These are phyloP conservation scores for Uropetala carovei DNA, from an alignment of 2,888 invertebrate species.

Conservation along the genomic window DNA sequence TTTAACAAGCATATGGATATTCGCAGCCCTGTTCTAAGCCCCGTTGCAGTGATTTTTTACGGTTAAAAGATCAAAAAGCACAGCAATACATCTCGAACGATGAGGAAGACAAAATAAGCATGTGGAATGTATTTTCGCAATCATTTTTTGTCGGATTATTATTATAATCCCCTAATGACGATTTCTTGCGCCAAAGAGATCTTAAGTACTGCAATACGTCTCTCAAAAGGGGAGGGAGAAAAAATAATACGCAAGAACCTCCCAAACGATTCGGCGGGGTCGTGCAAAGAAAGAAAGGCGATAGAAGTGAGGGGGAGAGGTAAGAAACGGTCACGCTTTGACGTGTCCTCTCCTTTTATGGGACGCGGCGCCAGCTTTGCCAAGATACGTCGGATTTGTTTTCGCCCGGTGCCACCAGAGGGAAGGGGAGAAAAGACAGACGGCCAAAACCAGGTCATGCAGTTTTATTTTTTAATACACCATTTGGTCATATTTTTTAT, in stretches of 20 bases:
- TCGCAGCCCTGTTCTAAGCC: too few species aligned
- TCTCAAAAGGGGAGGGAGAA: too few species aligned
- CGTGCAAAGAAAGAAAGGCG: not conserved
- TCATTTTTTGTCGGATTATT: too few species aligned
- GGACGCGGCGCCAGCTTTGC: not conserved
- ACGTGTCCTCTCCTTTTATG: not conserved
- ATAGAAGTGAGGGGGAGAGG: not conserved
- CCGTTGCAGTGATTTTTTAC: too few species aligned
- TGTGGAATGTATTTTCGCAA: too few species aligned
- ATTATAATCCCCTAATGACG: too few species aligned
- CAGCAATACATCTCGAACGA: not conserved
- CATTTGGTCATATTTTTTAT: not conserved
- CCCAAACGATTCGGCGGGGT: not conserved
- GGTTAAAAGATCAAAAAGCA: not conserved
- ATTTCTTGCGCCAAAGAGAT: too few species aligned
- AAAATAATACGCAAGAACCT: not conserved
- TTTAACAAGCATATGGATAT: too few species aligned
- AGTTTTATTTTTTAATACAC: not conserved
- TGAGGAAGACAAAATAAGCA: not conserved
- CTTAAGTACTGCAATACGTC: too few species aligned
- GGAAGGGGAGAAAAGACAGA: not conserved
- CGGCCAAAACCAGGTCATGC: slow-evolving; percentile 2
- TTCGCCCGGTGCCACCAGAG: slow-evolving; percentile 9
- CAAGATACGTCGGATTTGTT: not conserved
- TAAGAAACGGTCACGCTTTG: not conserved